These are phyloP conservation scores for Lottia scabra DNA, from an alignment of 2,888 invertebrate species.

Conservation along the genomic window DNA sequence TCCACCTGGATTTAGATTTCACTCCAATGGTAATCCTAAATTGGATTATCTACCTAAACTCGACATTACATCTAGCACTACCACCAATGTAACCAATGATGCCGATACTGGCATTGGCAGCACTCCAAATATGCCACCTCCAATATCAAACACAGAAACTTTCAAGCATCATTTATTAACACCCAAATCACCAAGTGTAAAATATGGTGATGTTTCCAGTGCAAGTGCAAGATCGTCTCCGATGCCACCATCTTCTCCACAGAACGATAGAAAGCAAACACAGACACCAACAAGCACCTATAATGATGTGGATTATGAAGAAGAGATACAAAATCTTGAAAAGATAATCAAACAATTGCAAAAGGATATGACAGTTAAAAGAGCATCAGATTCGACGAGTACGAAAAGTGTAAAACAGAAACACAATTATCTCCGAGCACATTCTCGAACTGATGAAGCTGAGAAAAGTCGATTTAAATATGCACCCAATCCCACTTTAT, in stretches of 20 bases:
- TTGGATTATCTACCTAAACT: background rate
- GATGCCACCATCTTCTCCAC: background rate
- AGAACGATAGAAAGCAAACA: background rate
- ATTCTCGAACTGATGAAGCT: background rate
- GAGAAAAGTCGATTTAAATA: constrained; percentile 6
- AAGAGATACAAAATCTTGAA: constrained; percentile 11
- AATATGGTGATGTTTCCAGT: background rate
- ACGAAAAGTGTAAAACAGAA: background rate
- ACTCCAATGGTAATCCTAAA: constrained; percentile 43
- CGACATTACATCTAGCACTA: background rate
- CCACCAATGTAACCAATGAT: background rate
- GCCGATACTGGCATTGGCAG: too few species aligned
- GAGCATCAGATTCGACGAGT: background rate
- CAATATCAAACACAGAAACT: background rate
- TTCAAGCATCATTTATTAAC: too few species aligned
- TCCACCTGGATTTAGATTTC: constrained; percentile 48
- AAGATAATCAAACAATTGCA: constrained; percentile 5
- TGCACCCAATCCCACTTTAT: background rate
- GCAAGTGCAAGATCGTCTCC: background rate
- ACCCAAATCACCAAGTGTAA: background rate
- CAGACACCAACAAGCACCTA: background rate
- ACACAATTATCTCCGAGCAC: constrained; percentile 14
- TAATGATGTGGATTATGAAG: constrained; percentile 4
- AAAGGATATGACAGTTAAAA: background rate
- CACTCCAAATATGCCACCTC: too few species aligned